Conservation (phyloP, 1,140 invertebrate species). For the Triops longicaudatus region DNA sequence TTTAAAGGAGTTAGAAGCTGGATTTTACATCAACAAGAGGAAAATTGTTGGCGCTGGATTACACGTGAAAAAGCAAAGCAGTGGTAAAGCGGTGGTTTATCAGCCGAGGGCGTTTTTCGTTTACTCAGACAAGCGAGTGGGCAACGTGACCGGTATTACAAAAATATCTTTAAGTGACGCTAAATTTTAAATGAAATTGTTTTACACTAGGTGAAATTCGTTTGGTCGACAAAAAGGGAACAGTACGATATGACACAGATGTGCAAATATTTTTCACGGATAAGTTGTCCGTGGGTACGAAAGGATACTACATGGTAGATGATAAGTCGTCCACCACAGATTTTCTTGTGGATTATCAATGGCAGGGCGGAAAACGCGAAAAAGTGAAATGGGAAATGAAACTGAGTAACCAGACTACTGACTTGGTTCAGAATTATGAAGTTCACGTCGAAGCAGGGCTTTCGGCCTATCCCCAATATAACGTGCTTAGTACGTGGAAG, state of each 20-base stretch:
- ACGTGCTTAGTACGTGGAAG: constrained; percentile 56
- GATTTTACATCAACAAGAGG: background rate
- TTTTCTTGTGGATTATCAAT: constrained; percentile 55
- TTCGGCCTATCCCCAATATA: constrained; percentile 63
- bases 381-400: constrained; percentile 47
- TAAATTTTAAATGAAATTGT: background rate
- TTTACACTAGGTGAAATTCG: constrained; percentile 42
- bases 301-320: constrained; percentile 55
- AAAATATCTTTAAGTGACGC: background rate
- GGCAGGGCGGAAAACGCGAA: constrained; percentile 55
- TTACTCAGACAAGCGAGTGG: constrained; percentile 19
- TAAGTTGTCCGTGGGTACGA: constrained; percentile 46
- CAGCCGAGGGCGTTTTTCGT: constrained; percentile 13
- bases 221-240: constrained; percentile 53
- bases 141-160: constrained; percentile 17
- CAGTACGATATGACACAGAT: constrained; percentile 58
- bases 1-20: constrained; percentile 18
- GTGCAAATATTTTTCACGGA: constrained; percentile 41
- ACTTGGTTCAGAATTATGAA: constrained; percentile 47
- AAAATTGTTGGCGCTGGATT: background rate
- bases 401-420: constrained; percentile 53
- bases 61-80: background rate
- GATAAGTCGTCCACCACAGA: constrained; percentile 47
- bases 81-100: background rate
- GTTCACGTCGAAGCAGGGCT: constrained; percentile 57